These are phyloP conservation scores for Takifugu rubripes DNA, from an alignment of 2,797 vertebrate genomes.

Conservation along the genomic window DNA sequence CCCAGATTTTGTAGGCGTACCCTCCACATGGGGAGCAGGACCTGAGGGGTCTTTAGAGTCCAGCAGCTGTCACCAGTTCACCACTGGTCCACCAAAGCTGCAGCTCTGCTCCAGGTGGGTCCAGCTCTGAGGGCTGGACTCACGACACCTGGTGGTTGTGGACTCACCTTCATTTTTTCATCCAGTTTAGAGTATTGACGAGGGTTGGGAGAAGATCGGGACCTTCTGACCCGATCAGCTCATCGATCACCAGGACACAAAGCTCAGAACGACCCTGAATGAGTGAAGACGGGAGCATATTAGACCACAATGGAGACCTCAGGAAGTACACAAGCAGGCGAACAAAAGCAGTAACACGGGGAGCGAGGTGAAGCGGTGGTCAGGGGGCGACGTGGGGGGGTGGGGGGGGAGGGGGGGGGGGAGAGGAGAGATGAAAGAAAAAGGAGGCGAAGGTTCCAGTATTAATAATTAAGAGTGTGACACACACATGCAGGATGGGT, in stretches of 20 bases:
- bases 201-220: too few species aligned
- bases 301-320: constrained; percentile 35
- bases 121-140: too few species aligned
- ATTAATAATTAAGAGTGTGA: constrained; percentile 58
- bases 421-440: constrained; percentile 30
- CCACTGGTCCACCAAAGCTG: too few species aligned
- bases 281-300: not conserved
- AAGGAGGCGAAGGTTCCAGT: constrained; percentile 26
- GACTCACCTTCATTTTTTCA: too few species aligned
- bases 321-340: constrained; percentile 9
- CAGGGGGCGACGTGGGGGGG: constrained; percentile 12
- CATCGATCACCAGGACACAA: constrained; percentile 42
- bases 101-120: too few species aligned
- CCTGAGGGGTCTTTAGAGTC: too few species aligned
- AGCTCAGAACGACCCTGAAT: too few species aligned
- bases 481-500: constrained; percentile 28
- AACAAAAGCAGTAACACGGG: constrained; percentile 48
- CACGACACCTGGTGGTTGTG: too few species aligned
- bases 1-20: too few species aligned
- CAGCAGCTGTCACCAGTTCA: too few species aligned
- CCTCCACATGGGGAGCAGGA: too few species aligned
- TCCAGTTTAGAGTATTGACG: too few species aligned
- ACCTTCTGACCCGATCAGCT: constrained; percentile 21
- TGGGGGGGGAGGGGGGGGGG: not conserved
- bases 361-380: constrained; percentile 12